A percentile compares a stretch with the other conserved stretches of the same genome.
phyloP scores from a whole-genome alignment of 2,888 invertebrate species.

The Liopterus haemorrhoidalis region DNA sequence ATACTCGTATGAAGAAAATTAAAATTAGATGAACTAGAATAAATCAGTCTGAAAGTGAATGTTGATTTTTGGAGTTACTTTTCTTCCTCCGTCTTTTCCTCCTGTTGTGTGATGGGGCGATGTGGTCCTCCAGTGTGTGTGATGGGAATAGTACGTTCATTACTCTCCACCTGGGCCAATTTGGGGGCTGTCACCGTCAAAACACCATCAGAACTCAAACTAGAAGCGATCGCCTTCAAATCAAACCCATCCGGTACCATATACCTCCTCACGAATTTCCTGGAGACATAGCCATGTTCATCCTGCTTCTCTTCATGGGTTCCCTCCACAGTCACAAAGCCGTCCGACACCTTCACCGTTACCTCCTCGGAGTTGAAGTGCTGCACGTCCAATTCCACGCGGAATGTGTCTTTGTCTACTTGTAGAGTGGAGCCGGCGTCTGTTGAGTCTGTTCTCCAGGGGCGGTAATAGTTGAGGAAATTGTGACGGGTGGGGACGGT shows the following conservation, averaged over 20 bases:
- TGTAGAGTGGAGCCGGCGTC: constrained; percentile 53
- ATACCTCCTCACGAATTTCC: constrained; percentile 71
- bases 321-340: constrained; percentile 65
- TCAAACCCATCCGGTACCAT: constrained; percentile 68
- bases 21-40: too few species aligned
- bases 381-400: constrained; percentile 68
- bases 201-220: constrained; percentile 70
- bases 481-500: constrained; percentile 15
- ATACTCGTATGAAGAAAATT: too few species aligned
- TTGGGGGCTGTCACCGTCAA: constrained; percentile 62
- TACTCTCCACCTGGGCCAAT: constrained; percentile 40
- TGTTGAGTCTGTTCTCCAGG: constrained; percentile 48
- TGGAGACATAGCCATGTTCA: constrained; percentile 68
- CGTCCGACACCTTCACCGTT: constrained; percentile 62
- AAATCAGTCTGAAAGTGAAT: too few species aligned
- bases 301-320: constrained; percentile 72
- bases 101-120: constrained; percentile 25
- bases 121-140: constrained; percentile 42
- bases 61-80: too few species aligned
- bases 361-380: constrained; percentile 77
- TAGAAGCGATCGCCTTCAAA: constrained; percentile 64
- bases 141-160: constrained; percentile 47
- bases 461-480: constrained; percentile 42
- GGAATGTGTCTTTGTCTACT: constrained; percentile 61
- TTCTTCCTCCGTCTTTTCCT: too few species aligned